Base-by-base conservation (phyloP, 1,140 invertebrate species). In the Lerema accius region DNA sequence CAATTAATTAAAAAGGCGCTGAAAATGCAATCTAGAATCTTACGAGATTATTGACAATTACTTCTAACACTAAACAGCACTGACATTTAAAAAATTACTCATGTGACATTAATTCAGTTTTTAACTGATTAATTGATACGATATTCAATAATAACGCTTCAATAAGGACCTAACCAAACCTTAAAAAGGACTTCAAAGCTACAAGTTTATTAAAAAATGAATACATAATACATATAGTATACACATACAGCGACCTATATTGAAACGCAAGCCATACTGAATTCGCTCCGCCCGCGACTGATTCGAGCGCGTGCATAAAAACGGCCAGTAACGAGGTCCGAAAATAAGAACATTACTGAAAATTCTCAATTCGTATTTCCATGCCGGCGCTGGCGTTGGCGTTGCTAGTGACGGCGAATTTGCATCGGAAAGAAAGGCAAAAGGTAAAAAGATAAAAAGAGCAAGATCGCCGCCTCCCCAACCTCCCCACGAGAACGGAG, bases 391-490 rank as follows among this genome's bases (percentile, higher is more conserved):
- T 72, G 55, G 64, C 68, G 67, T 73, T 63, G 67, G 74, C 76
- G 76, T 69, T 72, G 55, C 65, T 65, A 50, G 65, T 72, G 73
- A 73, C 70, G 76, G 69, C 55, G 76, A 81, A 84, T 86, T 84
- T 86, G 84, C 84, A 82, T 81, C 73, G 79, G 73, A 84, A 85
- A 85, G 82, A 86, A 86, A 77, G 65, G 69, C 65, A 78, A 82
- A 66, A 71, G 73, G 74, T 70, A 76, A 76, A 78, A 78, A 77
- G 65, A 67, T 65, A 86, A 88, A 88, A 82, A 86, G 82, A 84
- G 71, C 76, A 79, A 80, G 75, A 71, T 58, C 43, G 40, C 39
- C 56, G 49, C 59, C 46, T 49, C 61, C 58, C 71, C 48, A 59
- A 62, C 69, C 63, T 64, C 50, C 56, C 69, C 59, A 45, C 40